These are phyloP conservation scores for Conger conger DNA, from an alignment of 2,113 vertebrate species.

Conservation along the genomic window DNA sequence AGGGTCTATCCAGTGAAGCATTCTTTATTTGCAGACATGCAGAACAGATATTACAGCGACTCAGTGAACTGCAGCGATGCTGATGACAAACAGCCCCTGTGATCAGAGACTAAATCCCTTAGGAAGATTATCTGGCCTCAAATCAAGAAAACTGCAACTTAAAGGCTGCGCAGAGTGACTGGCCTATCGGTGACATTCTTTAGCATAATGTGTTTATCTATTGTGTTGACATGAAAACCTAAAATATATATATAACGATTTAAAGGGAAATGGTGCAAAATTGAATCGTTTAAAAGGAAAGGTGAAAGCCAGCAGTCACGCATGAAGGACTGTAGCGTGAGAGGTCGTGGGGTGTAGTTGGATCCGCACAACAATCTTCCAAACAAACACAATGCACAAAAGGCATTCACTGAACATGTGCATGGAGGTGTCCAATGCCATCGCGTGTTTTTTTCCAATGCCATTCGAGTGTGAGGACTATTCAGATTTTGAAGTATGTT, in stretches of 20 bases:
- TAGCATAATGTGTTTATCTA: neutral
- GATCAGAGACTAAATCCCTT: slow-evolving; percentile 11
- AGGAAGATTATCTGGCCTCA: slow-evolving; percentile 1
- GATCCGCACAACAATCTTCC: too few species aligned
- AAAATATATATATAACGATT: neutral
- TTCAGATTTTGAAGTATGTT: too few species aligned
- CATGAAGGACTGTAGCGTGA: too few species aligned
- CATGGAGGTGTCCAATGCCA: too few species aligned
- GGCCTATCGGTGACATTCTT: neutral
- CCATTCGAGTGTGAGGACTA: too few species aligned
- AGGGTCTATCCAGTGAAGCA: neutral
- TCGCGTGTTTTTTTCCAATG: too few species aligned
- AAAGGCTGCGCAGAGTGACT: neutral
- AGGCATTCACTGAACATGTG: too few species aligned
- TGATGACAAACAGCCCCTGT: neutral
- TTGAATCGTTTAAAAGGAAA: neutral
- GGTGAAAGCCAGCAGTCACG: too few species aligned
- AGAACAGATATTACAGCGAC: slow-evolving; percentile 9
- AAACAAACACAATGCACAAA: too few species aligned
- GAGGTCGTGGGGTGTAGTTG: too few species aligned
- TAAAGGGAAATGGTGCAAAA: neutral
- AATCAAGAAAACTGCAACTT: slow-evolving; percentile 9
- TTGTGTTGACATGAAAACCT: neutral
- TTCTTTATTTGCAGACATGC: neutral
- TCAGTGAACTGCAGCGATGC: neutral